Evolutionary conservation across 2,888 invertebrate species (phyloP).

Genomic region (Eilema sororculum): DNA sequence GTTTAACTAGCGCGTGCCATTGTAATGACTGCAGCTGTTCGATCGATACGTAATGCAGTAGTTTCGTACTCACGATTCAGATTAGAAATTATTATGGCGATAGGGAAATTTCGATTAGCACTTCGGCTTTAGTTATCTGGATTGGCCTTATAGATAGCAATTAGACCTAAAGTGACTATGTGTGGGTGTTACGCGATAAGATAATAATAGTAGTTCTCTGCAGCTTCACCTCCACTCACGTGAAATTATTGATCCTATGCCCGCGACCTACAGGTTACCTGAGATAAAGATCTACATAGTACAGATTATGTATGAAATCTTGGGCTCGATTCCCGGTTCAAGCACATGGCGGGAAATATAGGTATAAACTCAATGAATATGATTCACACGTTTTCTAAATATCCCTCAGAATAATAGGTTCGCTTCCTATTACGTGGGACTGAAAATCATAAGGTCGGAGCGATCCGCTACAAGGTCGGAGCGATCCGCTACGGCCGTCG

Average conservation of each 20-base stretch:
- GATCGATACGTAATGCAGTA: conserved; percentile 54
- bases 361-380: too few species aligned
- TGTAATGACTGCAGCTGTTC: conserved; percentile 61
- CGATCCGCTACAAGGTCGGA: too few species aligned
- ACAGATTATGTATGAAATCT: too few species aligned
- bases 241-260: neutral
- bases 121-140: neutral
- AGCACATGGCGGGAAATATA: too few species aligned
- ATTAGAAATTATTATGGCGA: conserved; percentile 30
- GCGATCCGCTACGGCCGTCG: too few species aligned
- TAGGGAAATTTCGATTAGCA: conserved; percentile 18
- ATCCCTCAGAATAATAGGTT: too few species aligned
- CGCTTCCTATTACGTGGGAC: too few species aligned
- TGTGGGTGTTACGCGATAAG: neutral
- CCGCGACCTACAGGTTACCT: neutral
- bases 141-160: neutral
- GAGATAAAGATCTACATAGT: too few species aligned
- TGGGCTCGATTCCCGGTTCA: too few species aligned
- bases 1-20: conserved; percentile 33
- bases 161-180: neutral
- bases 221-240: too few species aligned
- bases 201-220: neutral
- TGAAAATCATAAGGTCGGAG: too few species aligned
- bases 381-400: too few species aligned
- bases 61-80: conserved; percentile 32